These are phyloP conservation scores for Drosophila orena DNA, from an alignment of 1,140 invertebrate species.

Conservation along the genomic window DNA sequence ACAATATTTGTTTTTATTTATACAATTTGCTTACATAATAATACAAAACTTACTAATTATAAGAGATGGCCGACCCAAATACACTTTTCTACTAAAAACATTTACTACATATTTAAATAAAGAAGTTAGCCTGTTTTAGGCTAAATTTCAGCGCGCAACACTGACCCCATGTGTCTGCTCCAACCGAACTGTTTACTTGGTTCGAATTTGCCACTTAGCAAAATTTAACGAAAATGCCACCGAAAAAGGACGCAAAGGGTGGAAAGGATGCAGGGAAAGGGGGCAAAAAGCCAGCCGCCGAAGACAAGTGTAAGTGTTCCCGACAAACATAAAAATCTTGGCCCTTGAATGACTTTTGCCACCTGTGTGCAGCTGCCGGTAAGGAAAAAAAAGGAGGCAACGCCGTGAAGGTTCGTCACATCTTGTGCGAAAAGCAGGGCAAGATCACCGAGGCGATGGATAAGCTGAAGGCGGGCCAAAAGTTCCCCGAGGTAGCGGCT, in stretches of 20 bases:
- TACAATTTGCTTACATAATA: background rate
- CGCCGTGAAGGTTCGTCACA: slow-evolving; percentile 95
- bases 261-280: slow-evolving; percentile 86
- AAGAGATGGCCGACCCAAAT: no score
- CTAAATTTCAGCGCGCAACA: background rate
- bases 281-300: slow-evolving; percentile 85
- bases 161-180: slow-evolving; percentile 25
- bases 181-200: slow-evolving; percentile 28
- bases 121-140: no score
- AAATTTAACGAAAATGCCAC: slow-evolving; percentile 86
- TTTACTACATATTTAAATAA: no score
- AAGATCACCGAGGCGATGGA: slow-evolving; percentile 98
- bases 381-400: slow-evolving; percentile 92
- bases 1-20: background rate
- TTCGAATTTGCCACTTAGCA: slow-evolving; percentile 12
- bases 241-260: slow-evolving; percentile 88
- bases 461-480: slow-evolving; percentile 98
- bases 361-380: slow-evolving; percentile 76
- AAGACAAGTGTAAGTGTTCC: slow-evolving; percentile 85
- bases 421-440: slow-evolving; percentile 99
- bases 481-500: slow-evolving; percentile 98
- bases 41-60: no score
- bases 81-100: no score
- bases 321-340: rapidly evolving
- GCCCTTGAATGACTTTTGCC: background rate